These are phyloP conservation scores for Girardinus metallicus DNA, from an alignment of 2,797 vertebrate genomes.

Conservation along the genomic window DNA sequence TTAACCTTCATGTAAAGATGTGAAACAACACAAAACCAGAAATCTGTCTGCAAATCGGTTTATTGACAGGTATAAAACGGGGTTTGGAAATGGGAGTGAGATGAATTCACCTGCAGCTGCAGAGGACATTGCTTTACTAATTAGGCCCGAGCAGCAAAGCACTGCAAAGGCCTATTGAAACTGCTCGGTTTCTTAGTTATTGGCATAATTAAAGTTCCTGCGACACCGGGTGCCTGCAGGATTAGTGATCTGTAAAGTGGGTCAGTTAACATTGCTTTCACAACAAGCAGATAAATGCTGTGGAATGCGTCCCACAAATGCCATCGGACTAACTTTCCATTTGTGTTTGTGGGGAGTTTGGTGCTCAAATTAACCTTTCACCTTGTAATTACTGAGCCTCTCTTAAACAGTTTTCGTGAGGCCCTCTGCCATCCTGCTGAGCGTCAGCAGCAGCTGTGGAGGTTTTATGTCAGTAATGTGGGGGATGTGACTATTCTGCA, in stretches of 20 bases:
- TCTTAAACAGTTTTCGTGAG: not conserved
- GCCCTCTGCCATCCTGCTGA: not conserved
- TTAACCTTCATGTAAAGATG: not conserved
- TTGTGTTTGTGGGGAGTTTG: not conserved
- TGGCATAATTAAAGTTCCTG: constrained; percentile 6
- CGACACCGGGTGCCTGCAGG: not conserved
- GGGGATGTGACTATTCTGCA: not conserved
- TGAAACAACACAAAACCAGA: not conserved
- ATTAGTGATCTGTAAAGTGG: not conserved
- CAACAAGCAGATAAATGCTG: not conserved
- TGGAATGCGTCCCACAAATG: not conserved
- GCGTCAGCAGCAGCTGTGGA: not conserved
- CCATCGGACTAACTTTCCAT: not conserved
- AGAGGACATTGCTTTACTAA: not conserved
- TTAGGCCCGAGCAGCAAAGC: too few species aligned
- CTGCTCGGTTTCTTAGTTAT: too few species aligned
- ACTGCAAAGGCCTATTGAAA: too few species aligned
- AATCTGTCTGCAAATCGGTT: not conserved
- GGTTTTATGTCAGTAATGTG: not conserved
- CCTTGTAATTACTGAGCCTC: not conserved
- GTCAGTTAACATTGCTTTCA: not conserved
- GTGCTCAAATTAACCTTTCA: not conserved
- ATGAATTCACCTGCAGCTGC: not conserved
- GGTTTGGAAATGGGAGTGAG: not conserved
- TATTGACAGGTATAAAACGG: not conserved